Percentiles rank a stretch among this genome's conserved stretches.
Conservation (phyloP, 1,140 invertebrate species). For the Calephelis virginiensis region DNA sequence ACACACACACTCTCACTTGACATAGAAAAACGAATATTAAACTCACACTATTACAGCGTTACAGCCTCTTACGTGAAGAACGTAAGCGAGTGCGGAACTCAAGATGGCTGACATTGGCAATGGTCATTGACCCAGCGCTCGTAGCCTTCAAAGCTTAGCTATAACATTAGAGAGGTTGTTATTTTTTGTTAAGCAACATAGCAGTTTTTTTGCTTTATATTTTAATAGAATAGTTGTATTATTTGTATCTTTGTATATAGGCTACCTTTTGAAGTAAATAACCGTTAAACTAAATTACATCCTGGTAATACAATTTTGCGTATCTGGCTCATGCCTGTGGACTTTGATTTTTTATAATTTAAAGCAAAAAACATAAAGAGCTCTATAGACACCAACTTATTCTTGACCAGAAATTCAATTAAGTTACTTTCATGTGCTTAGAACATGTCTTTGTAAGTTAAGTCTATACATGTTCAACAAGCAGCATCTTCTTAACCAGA, state of each 20-base stretch:
- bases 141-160: slow-evolving; percentile 76
- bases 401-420: too few species aligned
- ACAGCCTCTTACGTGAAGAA: slow-evolving; percentile 76
- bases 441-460: too few species aligned
- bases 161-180: slow-evolving; percentile 74
- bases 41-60: slow-evolving; percentile 62
- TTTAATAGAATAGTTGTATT: slow-evolving; percentile 15
- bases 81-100: slow-evolving; percentile 75
- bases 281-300: too few species aligned
- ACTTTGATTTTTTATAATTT: too few species aligned
- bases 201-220: slow-evolving; percentile 29
- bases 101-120: slow-evolving; percentile 77
- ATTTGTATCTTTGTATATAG: slow-evolving; percentile 1
- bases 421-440: too few species aligned
- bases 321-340: too few species aligned
- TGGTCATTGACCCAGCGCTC: slow-evolving; percentile 70
- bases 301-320: too few species aligned
- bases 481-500: too few species aligned
- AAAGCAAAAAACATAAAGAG: too few species aligned
- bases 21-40: slow-evolving; percentile 73
- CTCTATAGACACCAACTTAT: too few species aligned
- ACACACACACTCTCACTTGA: slow-evolving; percentile 48
- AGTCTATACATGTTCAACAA: too few species aligned
- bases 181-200: slow-evolving; percentile 56
- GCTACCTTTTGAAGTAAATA: background rate